Percentiles rank a stretch among this genome's conserved stretches.
Evolutionary conservation across 2,888 invertebrate genomes (phyloP).

Genomic region (Scaptomyza polygonia): DNA sequence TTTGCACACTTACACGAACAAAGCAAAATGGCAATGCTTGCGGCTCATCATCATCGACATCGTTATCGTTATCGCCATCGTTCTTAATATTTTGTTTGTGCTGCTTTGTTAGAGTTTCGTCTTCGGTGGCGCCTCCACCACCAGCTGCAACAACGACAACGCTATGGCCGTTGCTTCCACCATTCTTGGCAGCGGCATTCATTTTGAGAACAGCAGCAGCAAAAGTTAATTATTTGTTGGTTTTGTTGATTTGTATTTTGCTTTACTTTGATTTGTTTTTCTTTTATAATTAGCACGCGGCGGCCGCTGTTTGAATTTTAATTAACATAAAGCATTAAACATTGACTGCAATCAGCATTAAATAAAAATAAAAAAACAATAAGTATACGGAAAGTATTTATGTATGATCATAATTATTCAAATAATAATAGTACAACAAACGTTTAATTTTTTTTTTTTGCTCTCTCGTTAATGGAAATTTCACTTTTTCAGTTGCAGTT

Average conservation of each 20-base stretch:
- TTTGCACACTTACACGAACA: conserved; percentile 52
- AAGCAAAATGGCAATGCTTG: conserved; percentile 59
- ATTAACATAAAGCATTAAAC: conserved; percentile 34
- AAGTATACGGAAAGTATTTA: conserved; percentile 11
- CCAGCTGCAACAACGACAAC: conserved; percentile 4
- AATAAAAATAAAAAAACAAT: too few species aligned
- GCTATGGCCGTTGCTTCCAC: conserved; percentile 15
- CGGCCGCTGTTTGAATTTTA: conserved; percentile 40
- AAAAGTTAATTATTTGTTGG: conserved; percentile 35
- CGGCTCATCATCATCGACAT: conserved; percentile 38
- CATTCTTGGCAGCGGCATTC: conserved; percentile 36
- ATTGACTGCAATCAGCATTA: conserved; percentile 20
- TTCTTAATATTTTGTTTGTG: conserved; percentile 44
- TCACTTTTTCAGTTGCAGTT: conserved; percentile 57
- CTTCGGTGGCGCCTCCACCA: conserved; percentile 45
- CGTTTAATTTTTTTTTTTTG: too few species aligned
- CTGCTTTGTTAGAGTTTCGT: conserved; percentile 16
- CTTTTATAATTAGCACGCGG: conserved; percentile 35
- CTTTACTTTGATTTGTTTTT: not conserved
- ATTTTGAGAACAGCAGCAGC: conserved; percentile 33
- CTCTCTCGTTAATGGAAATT: conserved; percentile 23
- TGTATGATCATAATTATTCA: too few species aligned
- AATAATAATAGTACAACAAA: too few species aligned
- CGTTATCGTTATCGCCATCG: conserved; percentile 38
- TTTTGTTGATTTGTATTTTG: not conserved